A percentile compares a stretch with the other conserved stretches of the same genome.
Conservation (phyloP, 2,888 invertebrate species). For the Drosophila neutralis region DNA sequence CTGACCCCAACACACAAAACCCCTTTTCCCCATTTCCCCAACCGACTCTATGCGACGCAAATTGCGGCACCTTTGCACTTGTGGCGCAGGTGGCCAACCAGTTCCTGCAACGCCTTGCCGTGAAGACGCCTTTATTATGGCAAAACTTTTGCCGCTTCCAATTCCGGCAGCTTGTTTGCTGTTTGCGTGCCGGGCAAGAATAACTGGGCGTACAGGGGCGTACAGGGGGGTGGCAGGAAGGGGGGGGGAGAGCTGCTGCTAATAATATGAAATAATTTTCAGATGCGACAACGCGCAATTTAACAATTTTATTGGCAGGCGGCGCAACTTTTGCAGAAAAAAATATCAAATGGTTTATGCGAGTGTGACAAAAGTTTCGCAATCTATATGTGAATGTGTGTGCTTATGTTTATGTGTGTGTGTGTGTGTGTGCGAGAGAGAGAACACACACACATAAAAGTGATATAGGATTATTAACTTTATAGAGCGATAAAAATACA, state of each 20-base stretch:
- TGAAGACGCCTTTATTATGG: constrained; percentile 50
- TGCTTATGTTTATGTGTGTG: not conserved
- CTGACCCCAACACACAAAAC: not conserved
- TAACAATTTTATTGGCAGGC: constrained; percentile 47
- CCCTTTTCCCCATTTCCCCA: too few species aligned
- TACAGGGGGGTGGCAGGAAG: fast-evolving
- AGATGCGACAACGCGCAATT: constrained; percentile 45
- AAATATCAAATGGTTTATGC: constrained; percentile 44
- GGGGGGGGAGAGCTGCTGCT: constrained; percentile 4
- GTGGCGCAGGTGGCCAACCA: constrained; percentile 20
- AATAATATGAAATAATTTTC: constrained; percentile 48
- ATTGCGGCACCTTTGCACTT: constrained; percentile 55
- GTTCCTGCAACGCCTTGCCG: constrained; percentile 2
- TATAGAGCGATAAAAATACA: constrained; percentile 45
- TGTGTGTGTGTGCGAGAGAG: not conserved
- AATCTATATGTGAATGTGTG: not conserved
- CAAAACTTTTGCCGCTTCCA: constrained; percentile 48
- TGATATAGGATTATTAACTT: constrained; percentile 76
- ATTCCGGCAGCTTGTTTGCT: not conserved
- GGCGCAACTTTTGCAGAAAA: constrained; percentile 29
- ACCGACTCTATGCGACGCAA: constrained; percentile 7
- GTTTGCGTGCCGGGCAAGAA: not conserved
- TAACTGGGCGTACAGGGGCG: not conserved
- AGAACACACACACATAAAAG: constrained; percentile 46
- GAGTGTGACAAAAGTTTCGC: constrained; percentile 41